Evolutionary conservation across 2,888 invertebrate genomes (phyloP).

Genomic region (Pelosia muscerda): DNA sequence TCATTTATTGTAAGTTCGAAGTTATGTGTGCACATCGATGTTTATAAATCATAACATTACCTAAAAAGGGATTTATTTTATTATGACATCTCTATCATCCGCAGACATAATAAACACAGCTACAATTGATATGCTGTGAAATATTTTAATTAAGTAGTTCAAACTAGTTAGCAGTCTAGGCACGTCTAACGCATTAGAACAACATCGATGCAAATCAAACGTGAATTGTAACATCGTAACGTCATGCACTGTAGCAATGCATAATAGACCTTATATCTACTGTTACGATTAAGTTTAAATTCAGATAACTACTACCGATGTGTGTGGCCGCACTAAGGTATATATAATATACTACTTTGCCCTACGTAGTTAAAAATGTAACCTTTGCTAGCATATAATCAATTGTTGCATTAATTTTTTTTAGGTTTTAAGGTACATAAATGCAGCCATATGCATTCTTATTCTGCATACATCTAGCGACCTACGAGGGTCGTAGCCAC

Average conservation of each 20-base stretch:
- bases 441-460: too few relatives aligned
- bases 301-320: background rate
- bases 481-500: too few relatives aligned
- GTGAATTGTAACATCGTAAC: background rate
- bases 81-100: background rate
- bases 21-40: too few relatives aligned
- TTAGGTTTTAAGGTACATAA: background rate
- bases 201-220: background rate
- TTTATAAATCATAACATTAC: too few relatives aligned
- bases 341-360: too few relatives aligned
- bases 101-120: background rate
- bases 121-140: background rate
- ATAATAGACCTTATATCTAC: background rate
- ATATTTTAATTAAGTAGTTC: constrained; percentile 2
- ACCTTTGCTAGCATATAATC: background rate
- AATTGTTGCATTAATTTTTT: background rate
- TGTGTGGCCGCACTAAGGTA: background rate
- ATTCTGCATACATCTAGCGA: too few relatives aligned
- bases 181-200: background rate
- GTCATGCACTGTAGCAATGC: background rate
- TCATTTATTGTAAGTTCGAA: too few relatives aligned
- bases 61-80: too few relatives aligned
- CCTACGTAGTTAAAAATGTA: background rate
- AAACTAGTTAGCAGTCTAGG: background rate
- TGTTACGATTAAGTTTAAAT: background rate